Percentiles rank a stretch among this genome's conserved stretches.
phyloP scores from a whole-genome alignment of 1,140 invertebrate species.

The Lysiphlebus fabarum region DNA sequence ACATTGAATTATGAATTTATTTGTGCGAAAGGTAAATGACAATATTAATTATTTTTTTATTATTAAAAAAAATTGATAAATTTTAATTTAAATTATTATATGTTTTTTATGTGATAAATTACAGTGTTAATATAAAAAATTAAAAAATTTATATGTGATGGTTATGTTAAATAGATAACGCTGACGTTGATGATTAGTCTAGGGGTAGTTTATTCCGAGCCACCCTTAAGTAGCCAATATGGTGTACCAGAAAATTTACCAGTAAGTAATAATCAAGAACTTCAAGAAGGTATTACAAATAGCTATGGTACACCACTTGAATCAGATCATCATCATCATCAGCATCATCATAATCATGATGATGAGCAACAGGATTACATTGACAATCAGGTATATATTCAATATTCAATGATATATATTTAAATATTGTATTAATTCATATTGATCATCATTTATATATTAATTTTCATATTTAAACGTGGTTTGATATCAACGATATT shows the following conservation, averaged over 20 bases:
- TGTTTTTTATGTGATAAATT: too few species aligned
- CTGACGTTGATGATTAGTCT: constrained; percentile 37
- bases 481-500: too few species aligned
- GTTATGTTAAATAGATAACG: constrained; percentile 33
- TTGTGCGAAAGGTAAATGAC: constrained; percentile 44
- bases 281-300: constrained; percentile 40
- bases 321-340: constrained; percentile 36
- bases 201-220: constrained; percentile 41
- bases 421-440: too few species aligned
- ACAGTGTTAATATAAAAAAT: constrained; percentile 4
- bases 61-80: not conserved
- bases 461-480: too few species aligned
- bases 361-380: constrained; percentile 50
- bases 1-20: constrained; percentile 34
- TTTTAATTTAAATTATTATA: not conserved
- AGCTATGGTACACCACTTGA: constrained; percentile 45
- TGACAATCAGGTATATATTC: constrained; percentile 49
- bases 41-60: constrained; percentile 15
- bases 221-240: constrained; percentile 48
- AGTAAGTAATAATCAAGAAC: constrained; percentile 38
- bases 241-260: constrained; percentile 49
- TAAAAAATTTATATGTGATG: not conserved
- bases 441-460: too few species aligned
- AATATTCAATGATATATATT: too few species aligned
- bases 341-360: constrained; percentile 38